Evolutionary conservation across 2,888 invertebrate species (phyloP).

Genomic region (Rhingia campestris): DNA sequence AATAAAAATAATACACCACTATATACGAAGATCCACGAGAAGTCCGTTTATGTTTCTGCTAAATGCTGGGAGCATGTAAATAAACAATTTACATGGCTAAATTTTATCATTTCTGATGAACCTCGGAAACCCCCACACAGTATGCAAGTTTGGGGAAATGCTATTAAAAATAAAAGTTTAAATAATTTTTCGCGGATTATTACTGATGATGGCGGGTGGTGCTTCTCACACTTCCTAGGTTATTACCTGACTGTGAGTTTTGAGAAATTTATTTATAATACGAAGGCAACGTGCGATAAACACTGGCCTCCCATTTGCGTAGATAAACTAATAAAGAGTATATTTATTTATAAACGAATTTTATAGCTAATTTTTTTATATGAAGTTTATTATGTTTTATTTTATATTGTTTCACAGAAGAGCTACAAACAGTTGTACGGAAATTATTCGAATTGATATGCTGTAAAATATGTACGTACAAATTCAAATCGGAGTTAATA

Average conservation of each 20-base stretch:
- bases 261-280: slow-evolving; percentile 48
- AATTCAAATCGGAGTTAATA: no score
- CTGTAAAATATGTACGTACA: no score
- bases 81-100: slow-evolving; percentile 47
- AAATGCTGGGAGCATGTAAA: slow-evolving; percentile 58
- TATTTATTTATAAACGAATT: slow-evolving; percentile 62
- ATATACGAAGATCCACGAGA: slow-evolving; percentile 8
- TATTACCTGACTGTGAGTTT: slow-evolving; percentile 38
- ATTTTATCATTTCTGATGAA: neutral
- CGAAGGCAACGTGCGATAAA: slow-evolving; percentile 57
- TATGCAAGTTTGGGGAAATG: slow-evolving; percentile 2
- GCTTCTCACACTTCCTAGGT: slow-evolving; percentile 27
- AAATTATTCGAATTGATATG: neutral
- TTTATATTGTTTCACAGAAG: slow-evolving; percentile 10
- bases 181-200: slow-evolving; percentile 13
- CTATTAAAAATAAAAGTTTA: slow-evolving; percentile 18
- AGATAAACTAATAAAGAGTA: slow-evolving; percentile 56
- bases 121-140: slow-evolving; percentile 2
- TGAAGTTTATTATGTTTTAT: slow-evolving; percentile 5
- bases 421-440: neutral
- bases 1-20: slow-evolving; percentile 43
- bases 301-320: slow-evolving; percentile 40
- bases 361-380: neutral
- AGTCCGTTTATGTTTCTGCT: slow-evolving; percentile 46
- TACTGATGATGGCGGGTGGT: slow-evolving; percentile 14